Conservation (phyloP, 2,113 vertebrate species). For the Noctilio leporinus region DNA sequence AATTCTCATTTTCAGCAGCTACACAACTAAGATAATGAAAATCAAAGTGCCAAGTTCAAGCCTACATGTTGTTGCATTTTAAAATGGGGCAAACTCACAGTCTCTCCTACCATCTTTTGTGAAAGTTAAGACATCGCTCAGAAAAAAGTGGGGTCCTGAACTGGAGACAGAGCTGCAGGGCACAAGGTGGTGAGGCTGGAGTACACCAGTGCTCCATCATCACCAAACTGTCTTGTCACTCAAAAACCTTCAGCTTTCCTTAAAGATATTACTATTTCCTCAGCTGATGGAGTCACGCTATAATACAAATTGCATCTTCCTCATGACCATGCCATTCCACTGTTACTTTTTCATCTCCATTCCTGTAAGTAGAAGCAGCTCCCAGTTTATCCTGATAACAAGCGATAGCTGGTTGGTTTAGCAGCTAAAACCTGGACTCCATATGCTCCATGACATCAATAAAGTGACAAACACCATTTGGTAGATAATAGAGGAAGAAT, state of each 20-base stretch:
- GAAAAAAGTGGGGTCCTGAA: not conserved
- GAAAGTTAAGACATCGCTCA: not conserved
- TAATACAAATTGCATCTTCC: not conserved
- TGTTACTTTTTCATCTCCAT: not conserved
- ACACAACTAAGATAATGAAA: not conserved
- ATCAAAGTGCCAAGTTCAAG: not conserved
- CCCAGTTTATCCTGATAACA: not conserved
- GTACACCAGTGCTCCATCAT: rapidly evolving
- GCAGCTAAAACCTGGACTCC: not conserved
- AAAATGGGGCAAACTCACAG: not conserved
- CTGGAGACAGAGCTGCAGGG: rapidly evolving
- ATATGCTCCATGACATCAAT: not conserved
- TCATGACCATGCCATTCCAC: rapidly evolving
- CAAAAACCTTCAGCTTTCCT: not conserved
- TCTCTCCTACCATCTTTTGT: not conserved
- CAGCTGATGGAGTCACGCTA: not conserved
- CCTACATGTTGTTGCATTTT: not conserved
- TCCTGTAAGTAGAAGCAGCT: not conserved
- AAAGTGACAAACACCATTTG: not conserved
- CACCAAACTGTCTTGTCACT: not conserved
- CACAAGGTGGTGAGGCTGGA: rapidly evolving
- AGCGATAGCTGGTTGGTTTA: not conserved
- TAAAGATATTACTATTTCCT: not conserved
- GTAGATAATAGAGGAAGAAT: not conserved
- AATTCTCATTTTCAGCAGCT: not conserved